Evolutionary conservation across 2,888 invertebrate genomes (phyloP).

Genomic region (Brenthis ino): DNA sequence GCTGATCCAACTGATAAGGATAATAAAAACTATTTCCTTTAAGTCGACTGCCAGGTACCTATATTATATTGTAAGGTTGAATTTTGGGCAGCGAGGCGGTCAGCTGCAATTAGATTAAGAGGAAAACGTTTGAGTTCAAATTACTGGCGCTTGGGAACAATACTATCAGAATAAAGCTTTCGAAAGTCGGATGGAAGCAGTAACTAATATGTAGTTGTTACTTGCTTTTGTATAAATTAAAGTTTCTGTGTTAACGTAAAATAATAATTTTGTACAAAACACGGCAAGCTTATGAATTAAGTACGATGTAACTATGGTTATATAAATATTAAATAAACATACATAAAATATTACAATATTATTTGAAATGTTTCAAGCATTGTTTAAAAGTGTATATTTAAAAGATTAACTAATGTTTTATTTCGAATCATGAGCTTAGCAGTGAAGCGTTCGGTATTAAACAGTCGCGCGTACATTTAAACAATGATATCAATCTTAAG

Average conservation of each 20-base stretch:
- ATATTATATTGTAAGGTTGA: not conserved
- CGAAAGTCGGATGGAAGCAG: constrained; percentile 24
- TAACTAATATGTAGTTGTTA: constrained; percentile 13
- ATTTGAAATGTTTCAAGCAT: no score
- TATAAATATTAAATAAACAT: no score
- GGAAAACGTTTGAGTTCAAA: constrained; percentile 64
- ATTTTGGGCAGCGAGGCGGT: constrained; percentile 66
- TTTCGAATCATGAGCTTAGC: no score
- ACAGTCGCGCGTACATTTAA: not conserved
- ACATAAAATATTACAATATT: no score
- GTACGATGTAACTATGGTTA: no score
- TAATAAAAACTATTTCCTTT: not conserved
- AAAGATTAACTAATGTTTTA: no score
- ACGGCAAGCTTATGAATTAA: no score
- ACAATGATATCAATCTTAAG: not conserved
- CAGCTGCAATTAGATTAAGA: constrained; percentile 76
- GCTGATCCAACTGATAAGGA: no score
- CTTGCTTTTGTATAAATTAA: constrained; percentile 10
- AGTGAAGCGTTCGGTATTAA: no score
- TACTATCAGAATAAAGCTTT: constrained; percentile 55
- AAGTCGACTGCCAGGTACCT: not conserved
- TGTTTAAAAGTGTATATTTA: no score
- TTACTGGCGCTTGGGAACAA: constrained; percentile 65
- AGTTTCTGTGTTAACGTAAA: constrained; percentile 6
- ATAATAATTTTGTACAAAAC: not conserved